Base-by-base conservation (phyloP, 2,888 invertebrate genomes). In the Saturnia japonica region DNA sequence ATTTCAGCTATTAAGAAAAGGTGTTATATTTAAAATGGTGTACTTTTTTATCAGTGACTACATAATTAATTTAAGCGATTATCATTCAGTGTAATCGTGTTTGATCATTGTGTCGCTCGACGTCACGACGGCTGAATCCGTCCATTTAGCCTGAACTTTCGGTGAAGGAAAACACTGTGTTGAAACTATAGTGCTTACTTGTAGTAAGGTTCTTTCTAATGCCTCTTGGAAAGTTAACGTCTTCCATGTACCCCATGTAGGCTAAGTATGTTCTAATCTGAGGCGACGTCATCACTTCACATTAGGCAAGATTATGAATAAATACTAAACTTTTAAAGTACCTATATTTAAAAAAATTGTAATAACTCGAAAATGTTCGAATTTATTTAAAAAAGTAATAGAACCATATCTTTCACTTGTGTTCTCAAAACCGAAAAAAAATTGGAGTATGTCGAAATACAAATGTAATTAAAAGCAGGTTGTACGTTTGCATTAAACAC, bases 361-460 rank as follows among this genome's bases (percentile, higher is more conserved):
- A 22, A 54, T 9, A 8, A 57, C 22, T 14, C 25, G 25, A 60
- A 60, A 14, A 60, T 60, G 28, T 60, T 60, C 6, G 12, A 28
- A 28, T 60, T 60, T 60, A 28, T 60, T 60, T 28, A 66, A 19
- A 62, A 64, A 51, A n/a, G 16, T 66, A 28, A 51, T 57, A 22
- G 40, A 54, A 34, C 34, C 47, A 67, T 47, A 47, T 28, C 66
- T 54, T 67, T 54, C 69, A 69, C 69, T 69, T 22, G 47, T 47
- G 64, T 51, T 69, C 69, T 60, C 28, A 60, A 60, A 60, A 60
- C 57, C 57, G 57, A 60, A 60, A 60, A 51, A 60, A 75, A 76
- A 80, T 74, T 78, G 75, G 79, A 80, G 77, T 81, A 77, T 79
- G 78, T 77, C 77, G 73, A 80, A 81, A 82, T 80, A 76, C 76